Evolutionary conservation across 2,888 invertebrate species (phyloP), one percentile per base, ranked within the genome.

Genomic region (Cataglyphis cursor): DNA sequence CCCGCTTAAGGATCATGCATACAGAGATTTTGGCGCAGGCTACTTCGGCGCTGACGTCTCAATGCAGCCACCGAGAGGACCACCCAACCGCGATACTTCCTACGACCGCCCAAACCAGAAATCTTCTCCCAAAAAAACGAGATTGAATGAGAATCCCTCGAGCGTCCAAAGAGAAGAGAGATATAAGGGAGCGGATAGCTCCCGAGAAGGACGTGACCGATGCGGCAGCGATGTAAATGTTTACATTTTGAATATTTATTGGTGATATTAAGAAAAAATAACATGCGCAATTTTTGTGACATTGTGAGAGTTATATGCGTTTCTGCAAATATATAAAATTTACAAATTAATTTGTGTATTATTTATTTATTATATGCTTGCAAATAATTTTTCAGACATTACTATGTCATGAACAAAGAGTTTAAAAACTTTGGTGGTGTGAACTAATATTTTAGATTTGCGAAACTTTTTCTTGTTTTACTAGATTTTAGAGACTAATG

Each of bases 1-100:
- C 64, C 73, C 81, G 70, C 74, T 78, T 83, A 75, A 41, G 75
- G 81, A 89, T 84, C 88, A 85, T 85, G 90, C 90, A 89, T 83
- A 84, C 83, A 66, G 72, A 76, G 54, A 54, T 66, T 85, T 85
- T 82, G 64, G 83, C 82, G 76, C 83, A 84, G 88, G 90, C 90
- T 91, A 92, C 90, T 90, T 88, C 86, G 87, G 87, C 85, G 92
- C 91, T 92, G 92, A 92, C 92, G 91, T 92, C 92, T 92, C 92
- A 92, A 92, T 92, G 92, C 89, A 88, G 85, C 92, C 92, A 89
- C 89, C 84, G 90, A 89, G 87, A 84, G 92, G 92, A 92, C 92
- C 92, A 92, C 92, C 92, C 92, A 92, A 89, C 85, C 86, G 88
- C 86, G 85, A 87, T 89, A 89, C 89, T 88, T 90, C 87, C 92